A percentile compares a stretch with the other conserved stretches of the same genome.
These are phyloP conservation scores for Cetoscarus ocellatus DNA, from an alignment of 2,797 vertebrate species.

Conservation along the genomic window DNA sequence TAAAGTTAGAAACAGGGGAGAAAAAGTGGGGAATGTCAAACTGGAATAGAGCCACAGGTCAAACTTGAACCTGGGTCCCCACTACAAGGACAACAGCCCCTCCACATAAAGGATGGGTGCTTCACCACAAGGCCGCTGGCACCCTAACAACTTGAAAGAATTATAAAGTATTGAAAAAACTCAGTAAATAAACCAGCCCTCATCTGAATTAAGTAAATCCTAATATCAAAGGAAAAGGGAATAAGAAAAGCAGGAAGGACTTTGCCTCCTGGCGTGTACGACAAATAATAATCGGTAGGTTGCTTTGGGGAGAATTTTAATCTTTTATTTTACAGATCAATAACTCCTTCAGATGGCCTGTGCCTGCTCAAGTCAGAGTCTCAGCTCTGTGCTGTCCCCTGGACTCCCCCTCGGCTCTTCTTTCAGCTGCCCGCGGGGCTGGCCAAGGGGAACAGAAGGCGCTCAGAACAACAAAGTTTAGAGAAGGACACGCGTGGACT, in stretches of 20 bases:
- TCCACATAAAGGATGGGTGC: too few species aligned
- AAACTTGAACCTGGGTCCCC: too few species aligned
- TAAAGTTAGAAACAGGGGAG: too few species aligned
- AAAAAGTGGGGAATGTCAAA: too few species aligned
- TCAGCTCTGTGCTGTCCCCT: slow-evolving; percentile 30
- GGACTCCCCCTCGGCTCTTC: slow-evolving; percentile 19
- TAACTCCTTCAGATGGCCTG: slow-evolving; percentile 44
- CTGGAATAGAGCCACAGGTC: too few species aligned
- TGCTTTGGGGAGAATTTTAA: slow-evolving; percentile 42
- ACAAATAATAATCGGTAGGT: slow-evolving; percentile 32
- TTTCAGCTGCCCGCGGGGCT: slow-evolving; percentile 49
- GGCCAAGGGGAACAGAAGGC: slow-evolving; percentile 20
- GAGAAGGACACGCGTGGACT: slow-evolving; percentile 45
- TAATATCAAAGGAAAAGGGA: slow-evolving; percentile 4
- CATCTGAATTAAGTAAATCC: slow-evolving; percentile 2
- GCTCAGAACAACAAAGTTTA: slow-evolving; percentile 60
- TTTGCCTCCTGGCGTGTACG: slow-evolving; percentile 26
- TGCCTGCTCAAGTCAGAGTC: slow-evolving; percentile 33
- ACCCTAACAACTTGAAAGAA: too few species aligned
- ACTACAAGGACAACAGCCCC: too few species aligned
- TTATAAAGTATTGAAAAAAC: too few species aligned
- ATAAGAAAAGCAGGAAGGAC: background rate
- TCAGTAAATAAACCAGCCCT: too few species aligned
- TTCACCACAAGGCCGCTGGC: too few species aligned
- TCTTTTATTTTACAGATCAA: slow-evolving; percentile 65